Evolutionary conservation across 2,888 invertebrate species (phyloP).

Genomic region (Nemurella pictetii): DNA sequence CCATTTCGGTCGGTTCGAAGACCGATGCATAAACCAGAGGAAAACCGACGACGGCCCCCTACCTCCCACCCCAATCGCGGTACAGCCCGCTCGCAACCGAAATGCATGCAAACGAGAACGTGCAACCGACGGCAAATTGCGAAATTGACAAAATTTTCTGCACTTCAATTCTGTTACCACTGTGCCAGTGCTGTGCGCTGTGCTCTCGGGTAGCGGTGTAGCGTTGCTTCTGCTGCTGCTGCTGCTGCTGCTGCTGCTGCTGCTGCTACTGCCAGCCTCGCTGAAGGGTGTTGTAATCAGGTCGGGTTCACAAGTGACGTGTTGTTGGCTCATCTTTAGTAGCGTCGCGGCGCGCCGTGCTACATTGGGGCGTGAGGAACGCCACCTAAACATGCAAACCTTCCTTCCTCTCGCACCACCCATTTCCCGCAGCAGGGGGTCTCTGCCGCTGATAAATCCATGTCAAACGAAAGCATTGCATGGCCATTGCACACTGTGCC

Average conservation of each 20-base stretch:
- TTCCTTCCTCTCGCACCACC: slow-evolving; percentile 32
- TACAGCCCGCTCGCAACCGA: not conserved
- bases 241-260: too few relatives aligned
- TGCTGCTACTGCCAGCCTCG: too few relatives aligned
- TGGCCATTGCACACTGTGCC: not conserved
- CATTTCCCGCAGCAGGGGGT: slow-evolving; percentile 26
- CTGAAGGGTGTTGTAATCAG: not conserved
- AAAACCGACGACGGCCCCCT: not conserved
- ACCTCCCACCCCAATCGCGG: too few relatives aligned
- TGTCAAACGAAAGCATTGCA: slow-evolving; percentile 1
- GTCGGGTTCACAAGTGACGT: slow-evolving; percentile 12
- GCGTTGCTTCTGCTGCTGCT: too few relatives aligned
- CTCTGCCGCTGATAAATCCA: slow-evolving; percentile 22
- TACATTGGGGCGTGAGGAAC: slow-evolving; percentile 32
- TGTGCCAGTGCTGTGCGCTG: not conserved
- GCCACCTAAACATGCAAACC: slow-evolving; percentile 34
- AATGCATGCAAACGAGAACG: not conserved
- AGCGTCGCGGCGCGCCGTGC: not conserved
- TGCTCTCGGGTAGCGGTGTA: not conserved
- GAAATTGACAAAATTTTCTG: not conserved
- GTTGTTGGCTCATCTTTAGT: slow-evolving; percentile 15
- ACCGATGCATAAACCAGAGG: not conserved
- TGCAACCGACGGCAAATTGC: not conserved
- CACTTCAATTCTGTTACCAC: not conserved
- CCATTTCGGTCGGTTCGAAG: not conserved